A percentile compares a stretch with the other conserved stretches of the same genome.
Conservation (phyloP, 2,888 invertebrate genomes). For the Scaptomyza tumidula region DNA sequence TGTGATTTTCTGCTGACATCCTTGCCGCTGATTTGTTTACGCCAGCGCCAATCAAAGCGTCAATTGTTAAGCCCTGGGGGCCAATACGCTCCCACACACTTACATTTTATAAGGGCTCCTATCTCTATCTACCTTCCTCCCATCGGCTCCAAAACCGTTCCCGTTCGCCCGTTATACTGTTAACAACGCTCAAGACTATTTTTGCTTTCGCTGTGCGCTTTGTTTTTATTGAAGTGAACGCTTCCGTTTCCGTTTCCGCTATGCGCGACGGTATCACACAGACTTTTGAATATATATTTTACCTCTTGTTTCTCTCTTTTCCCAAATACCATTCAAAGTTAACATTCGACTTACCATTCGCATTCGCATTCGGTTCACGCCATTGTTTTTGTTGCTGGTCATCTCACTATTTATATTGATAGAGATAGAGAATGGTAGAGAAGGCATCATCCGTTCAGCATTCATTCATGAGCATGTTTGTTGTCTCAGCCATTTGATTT, state of each 20-base stretch:
- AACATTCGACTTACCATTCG: background rate
- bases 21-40: slow-evolving; percentile 62
- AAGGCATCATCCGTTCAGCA: slow-evolving; percentile 5
- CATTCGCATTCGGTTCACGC: background rate
- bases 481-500: slow-evolving; percentile 39
- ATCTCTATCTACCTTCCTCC: background rate
- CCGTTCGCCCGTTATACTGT: too few relatives aligned
- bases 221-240: slow-evolving; percentile 68
- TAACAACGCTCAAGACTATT: slow-evolving; percentile 5
- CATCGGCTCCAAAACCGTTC: too few relatives aligned
- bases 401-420: slow-evolving; percentile 56
- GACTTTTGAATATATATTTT: slow-evolving; percentile 1
- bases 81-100: background rate
- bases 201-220: slow-evolving; percentile 20
- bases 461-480: slow-evolving; percentile 52
- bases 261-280: slow-evolving; percentile 23
- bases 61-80: slow-evolving; percentile 59
- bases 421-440: background rate
- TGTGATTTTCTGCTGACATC: slow-evolving; percentile 25
- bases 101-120: background rate
- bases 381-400: background rate
- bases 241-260: slow-evolving; percentile 71
- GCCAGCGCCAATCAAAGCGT: slow-evolving; percentile 62
- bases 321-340: background rate
- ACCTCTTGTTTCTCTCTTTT: background rate